A percentile compares a stretch with the other conserved stretches of the same genome.
Evolutionary conservation across 2,888 invertebrate species (phyloP).

Genomic region (Ernsta delagoae): DNA sequence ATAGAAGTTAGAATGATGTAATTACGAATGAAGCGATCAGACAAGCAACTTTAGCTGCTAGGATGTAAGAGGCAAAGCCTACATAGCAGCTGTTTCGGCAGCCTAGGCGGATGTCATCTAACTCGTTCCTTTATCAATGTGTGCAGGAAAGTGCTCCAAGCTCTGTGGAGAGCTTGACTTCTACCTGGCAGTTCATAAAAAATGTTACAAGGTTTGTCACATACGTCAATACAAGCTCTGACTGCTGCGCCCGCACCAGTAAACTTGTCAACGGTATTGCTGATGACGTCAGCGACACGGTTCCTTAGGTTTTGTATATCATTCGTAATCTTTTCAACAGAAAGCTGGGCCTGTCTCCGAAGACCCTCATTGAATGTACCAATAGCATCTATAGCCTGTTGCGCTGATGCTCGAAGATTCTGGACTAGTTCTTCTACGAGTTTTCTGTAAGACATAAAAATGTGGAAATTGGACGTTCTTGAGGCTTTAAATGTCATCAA

Average conservation of each 20-base stretch:
- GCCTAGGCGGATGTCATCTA: no score
- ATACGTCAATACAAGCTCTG: conserved; percentile 64
- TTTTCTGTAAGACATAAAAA: conserved; percentile 52
- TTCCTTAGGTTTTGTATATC: conserved; percentile 57
- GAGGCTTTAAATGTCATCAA: no score
- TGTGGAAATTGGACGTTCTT: no score
- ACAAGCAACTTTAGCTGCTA: no score
- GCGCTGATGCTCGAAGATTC: conserved; percentile 57
- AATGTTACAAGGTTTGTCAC: conserved; percentile 37
- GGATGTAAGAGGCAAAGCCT: no score
- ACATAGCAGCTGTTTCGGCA: no score
- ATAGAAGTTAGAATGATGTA: no score
- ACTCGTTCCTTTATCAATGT: no score
- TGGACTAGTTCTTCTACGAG: conserved; percentile 60
- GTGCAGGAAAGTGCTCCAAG: no score
- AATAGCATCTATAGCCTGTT: conserved; percentile 60
- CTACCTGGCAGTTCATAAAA: no score
- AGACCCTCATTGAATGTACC: conserved; percentile 56
- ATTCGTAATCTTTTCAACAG: conserved; percentile 51
- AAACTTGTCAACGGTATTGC: conserved; percentile 55
- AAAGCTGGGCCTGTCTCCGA: conserved; percentile 51
- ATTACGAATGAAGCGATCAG: no score
- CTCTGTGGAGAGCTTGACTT: no score
- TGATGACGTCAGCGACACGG: conserved; percentile 55
- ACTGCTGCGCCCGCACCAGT: conserved; percentile 55